A percentile compares a stretch with the other conserved stretches of the same genome.
Evolutionary conservation across 23 tunicate species (phyloP).

Genomic region (Pegea sp.): DNA sequence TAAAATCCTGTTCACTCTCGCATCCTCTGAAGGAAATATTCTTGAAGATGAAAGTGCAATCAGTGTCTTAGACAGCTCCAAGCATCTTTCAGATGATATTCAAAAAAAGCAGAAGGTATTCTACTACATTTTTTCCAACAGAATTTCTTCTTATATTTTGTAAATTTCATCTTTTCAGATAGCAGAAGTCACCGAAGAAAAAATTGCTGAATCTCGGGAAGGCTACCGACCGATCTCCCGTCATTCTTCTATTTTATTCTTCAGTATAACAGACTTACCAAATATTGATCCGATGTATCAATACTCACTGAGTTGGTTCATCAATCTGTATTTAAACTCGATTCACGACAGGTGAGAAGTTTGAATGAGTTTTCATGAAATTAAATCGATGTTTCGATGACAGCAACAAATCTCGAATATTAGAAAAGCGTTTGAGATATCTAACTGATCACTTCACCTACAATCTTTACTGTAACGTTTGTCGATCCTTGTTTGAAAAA

Average conservation of each 20-base stretch:
- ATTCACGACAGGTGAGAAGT: conserved; percentile 54
- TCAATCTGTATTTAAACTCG: conserved; percentile 82
- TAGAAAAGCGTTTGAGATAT: conserved; percentile 87
- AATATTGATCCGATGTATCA: conserved; percentile 99
- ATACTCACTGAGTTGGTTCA: conserved; percentile 91
- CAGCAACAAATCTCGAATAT: conserved; percentile 85
- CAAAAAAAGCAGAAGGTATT: conserved; percentile 88
- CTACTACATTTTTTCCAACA: background rate
- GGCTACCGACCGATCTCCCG: conserved; percentile 98
- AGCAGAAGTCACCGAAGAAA: conserved; percentile 80
- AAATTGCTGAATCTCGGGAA: conserved; percentile 96
- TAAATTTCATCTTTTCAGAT: conserved; percentile 11
- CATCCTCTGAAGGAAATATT: conserved; percentile 98
- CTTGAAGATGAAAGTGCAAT: conserved; percentile 95
- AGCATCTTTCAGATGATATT: conserved; percentile 88
- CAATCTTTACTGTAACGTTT: conserved; percentile 95
- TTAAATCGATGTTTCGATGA: background rate
- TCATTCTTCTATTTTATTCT: conserved; percentile 91
- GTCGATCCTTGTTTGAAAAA: conserved; percentile 94
- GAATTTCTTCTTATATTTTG: background rate
- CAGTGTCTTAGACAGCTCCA: conserved; percentile 81
- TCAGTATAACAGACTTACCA: conserved; percentile 94
- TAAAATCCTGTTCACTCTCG: conserved; percentile 83
- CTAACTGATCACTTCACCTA: conserved; percentile 98
- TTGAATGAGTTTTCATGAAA: too few relatives aligned